Evolutionary conservation across 2,113 vertebrate species (phyloP), one percentile per base, ranked within the genome.

Genomic region (Podocnemis expansa): DNA sequence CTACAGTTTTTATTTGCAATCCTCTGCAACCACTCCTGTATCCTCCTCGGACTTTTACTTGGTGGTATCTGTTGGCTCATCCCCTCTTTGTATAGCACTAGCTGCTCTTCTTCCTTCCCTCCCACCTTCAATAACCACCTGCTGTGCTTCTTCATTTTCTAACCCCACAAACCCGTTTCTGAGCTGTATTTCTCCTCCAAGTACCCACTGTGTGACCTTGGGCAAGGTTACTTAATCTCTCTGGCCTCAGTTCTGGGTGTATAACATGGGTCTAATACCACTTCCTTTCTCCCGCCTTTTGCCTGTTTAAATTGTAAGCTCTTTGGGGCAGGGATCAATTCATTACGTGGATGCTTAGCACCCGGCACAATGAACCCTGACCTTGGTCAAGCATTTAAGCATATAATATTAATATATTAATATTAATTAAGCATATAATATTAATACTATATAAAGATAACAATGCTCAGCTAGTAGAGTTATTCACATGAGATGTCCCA

Each of bases 401-500:
- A n/a, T n/a, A 58, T 25, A 88, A 70, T 22, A 38, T 70, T n/a
- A 70, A 70, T 38, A 38, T n/a, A n/a, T n/a, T n/a, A n/a, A n/a
- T n/a, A n/a, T n/a, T n/a, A n/a, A n/a, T n/a, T n/a, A n/a, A n/a
- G n/a, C n/a, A n/a, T n/a, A 58, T 25, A 88, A 70, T 22, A 38
- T 70, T n/a, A 70, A 70, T 38, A 38, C 60, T 12, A 85, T 82
- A 43, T 45, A 76, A 45, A 45, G 38, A 83, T 4, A 60, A 31
- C 27, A 89, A 85, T 84, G 63, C 89, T 93, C 88, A 86, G 82
- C 93, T 67, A 93, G 89, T 31, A 89, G 63, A 84, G 47, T 85
- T 90, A 91, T 82, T 87, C 80, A 38, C 17, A 38, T 89, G 84
- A 93, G 91, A 94, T 95, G 91, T 85, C 93, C 91, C 82, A 84